Evolutionary conservation across 2,113 vertebrate species (phyloP).

Genomic region (Zapornia atra): DNA sequence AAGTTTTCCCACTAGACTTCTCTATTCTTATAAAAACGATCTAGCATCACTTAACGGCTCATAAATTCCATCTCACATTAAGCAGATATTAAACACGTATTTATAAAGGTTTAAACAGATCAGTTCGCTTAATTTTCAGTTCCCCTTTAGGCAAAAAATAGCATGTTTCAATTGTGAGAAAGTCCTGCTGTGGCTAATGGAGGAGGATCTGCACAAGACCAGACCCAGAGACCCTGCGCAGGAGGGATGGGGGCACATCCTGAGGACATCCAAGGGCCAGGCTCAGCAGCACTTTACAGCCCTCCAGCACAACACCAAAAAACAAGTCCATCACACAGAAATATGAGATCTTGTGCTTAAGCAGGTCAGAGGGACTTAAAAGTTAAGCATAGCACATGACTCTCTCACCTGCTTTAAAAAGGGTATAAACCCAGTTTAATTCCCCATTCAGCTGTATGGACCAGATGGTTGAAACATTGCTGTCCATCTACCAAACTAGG

Average conservation of each 20-base stretch:
- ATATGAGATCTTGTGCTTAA: not conserved
- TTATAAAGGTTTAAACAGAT: conserved; percentile 71
- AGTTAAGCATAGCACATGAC: not conserved
- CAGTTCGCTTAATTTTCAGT: conserved; percentile 60
- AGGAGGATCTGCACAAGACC: not conserved
- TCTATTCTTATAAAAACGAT: conserved; percentile 70
- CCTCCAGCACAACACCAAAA: not conserved
- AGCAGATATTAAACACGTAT: conserved; percentile 69
- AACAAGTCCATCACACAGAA: not conserved
- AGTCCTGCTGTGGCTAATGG: not conserved
- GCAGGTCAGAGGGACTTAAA: not conserved
- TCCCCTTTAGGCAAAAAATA: not conserved
- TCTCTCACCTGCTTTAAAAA: not conserved
- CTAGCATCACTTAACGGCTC: conserved; percentile 58
- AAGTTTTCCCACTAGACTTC: conserved; percentile 68
- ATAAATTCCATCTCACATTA: conserved; percentile 73
- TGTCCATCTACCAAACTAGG: not conserved
- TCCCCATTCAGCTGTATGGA: not conserved
- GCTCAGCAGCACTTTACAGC: not conserved
- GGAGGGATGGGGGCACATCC: not conserved
- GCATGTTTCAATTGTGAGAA: not conserved
- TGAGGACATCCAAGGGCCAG: not conserved
- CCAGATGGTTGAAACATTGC: not conserved
- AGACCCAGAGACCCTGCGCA: accelerated
- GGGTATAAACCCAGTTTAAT: not conserved